Percentiles rank a stretch among this genome's conserved stretches.
Conservation (phyloP, 2,888 invertebrate genomes). For the Drosophila mercatorum region DNA sequence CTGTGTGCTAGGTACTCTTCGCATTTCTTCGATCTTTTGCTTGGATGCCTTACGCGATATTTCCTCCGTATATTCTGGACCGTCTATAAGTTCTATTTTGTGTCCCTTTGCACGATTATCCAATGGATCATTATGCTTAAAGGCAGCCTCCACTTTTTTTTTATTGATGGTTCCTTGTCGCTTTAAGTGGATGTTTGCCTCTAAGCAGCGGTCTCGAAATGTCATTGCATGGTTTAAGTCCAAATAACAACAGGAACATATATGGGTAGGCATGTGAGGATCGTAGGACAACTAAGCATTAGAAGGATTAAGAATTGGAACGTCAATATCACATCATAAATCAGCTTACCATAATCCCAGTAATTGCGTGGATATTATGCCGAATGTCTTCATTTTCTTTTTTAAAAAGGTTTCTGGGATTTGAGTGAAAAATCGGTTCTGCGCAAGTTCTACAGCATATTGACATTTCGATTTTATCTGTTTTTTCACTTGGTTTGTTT, state of each 20-base stretch:
- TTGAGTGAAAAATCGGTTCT: constrained; percentile 52
- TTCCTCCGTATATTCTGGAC: background rate
- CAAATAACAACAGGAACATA: constrained; percentile 62
- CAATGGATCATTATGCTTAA: constrained; percentile 30
- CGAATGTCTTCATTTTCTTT: constrained; percentile 39
- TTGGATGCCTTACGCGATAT: background rate
- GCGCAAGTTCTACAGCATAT: constrained; percentile 52
- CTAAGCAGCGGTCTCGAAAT: constrained; percentile 59
- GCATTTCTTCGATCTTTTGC: background rate
- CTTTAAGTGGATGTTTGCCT: constrained; percentile 36
- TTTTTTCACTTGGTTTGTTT: background rate
- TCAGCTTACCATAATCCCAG: constrained; percentile 47
- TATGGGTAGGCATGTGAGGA: constrained; percentile 46
- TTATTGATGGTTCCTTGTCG: background rate
- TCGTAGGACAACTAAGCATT: constrained; percentile 21
- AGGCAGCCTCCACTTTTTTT: background rate
- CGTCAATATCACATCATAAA: background rate
- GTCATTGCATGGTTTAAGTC: constrained; percentile 54
- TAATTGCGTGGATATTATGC: constrained; percentile 42
- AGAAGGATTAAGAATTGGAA: background rate
- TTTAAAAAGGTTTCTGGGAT: constrained; percentile 56
- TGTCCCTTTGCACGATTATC: background rate
- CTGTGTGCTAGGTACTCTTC: background rate
- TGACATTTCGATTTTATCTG: constrained; percentile 23
- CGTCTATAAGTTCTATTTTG: background rate